A percentile compares a stretch with the other conserved stretches of the same genome.
phyloP scores from a whole-genome alignment of 1,140 invertebrate species.

The Bombus ignitus region DNA sequence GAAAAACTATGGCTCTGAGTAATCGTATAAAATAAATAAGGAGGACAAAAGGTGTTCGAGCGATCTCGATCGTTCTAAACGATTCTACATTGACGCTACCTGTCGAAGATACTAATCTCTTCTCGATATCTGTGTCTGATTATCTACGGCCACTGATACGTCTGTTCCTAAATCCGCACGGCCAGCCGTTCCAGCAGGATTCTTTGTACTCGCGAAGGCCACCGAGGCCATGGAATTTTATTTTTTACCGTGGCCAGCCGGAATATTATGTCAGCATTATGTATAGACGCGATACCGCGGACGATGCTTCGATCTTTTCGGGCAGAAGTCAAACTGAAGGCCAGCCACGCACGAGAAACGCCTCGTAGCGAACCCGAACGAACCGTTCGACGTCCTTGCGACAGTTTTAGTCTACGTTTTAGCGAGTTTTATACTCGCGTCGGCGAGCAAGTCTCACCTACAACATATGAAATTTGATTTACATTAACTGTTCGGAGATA shows the following conservation, averaged over 20 bases:
- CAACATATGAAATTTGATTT: not conserved
- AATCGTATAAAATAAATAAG: not conserved
- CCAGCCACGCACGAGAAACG: slow-evolving; percentile 26
- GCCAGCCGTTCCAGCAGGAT: slow-evolving; percentile 1
- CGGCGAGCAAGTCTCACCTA: not conserved
- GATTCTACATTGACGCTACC: not conserved
- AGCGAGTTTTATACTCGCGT: not conserved
- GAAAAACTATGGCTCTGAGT: not conserved
- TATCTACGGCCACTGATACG: not conserved
- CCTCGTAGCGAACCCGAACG: slow-evolving; percentile 13
- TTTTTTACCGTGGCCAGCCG: slow-evolving; percentile 33
- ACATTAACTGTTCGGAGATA: not conserved
- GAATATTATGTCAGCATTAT: slow-evolving; percentile 66
- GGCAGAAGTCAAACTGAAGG: slow-evolving; percentile 62
- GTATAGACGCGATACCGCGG: slow-evolving; percentile 50
- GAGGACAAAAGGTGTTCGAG: not conserved
- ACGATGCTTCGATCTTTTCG: slow-evolving; percentile 61
- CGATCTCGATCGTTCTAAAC: not conserved
- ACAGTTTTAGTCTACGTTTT: slow-evolving; percentile 50
- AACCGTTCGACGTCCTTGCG: slow-evolving; percentile 59
- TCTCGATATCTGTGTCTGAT: slow-evolving; percentile 2
- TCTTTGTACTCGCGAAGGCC: not conserved
- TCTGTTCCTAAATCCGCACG: not conserved
- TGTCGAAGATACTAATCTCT: not conserved
- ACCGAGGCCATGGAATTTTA: slow-evolving; percentile 43